Evolutionary conservation across 2,888 invertebrate species (phyloP), one percentile per base, ranked within the genome.

Genomic region (Morpho achilles): DNA sequence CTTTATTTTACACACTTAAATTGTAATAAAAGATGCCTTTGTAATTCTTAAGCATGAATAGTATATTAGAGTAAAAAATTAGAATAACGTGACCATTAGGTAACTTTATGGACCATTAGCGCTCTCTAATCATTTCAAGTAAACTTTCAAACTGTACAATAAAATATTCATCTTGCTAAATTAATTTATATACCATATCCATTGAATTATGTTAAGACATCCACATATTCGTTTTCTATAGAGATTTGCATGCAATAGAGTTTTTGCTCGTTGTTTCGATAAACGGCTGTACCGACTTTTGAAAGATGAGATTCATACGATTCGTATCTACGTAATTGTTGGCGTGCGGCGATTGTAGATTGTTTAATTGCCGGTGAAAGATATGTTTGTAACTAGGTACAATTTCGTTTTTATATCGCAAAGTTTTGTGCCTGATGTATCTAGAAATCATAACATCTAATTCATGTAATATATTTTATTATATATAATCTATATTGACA

Each of bases 201-300:
- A 48, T 47, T n/a, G 16, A 45, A 46, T 45, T 10, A 52, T 53
- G 57, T 58, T 52, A 52, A 22, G 45, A 62, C 8, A 53, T 46
- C 57, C 52, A 49, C 2, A 8, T 46, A 41, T 50, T 62, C 52
- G 59, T 60, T 59, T 63, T 65, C 64, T 61, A 61, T 57, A 48
- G 51, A 56, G 50, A 67, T 68, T 67, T 67, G 69, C 65, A 67
- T 67, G 67, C 67, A 63, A 64, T 63, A 61, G 63, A 56, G 61
- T 62, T 60, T 59, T 53, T 63, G 62, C 63, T 61, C 32, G 48
- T 66, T 67, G 67, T 65, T 59, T 56, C 55, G 52, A 57, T 57
- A 58, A 60, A 61, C 61, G 44, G 51, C 59, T 61, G 59, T 59
- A 62, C 50, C 60, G 66, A 60, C 58, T 60, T 61, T 64, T 58